Evolutionary conservation across 2,113 vertebrate genomes (phyloP), one percentile per base, ranked within the genome.

Genomic region (Tonatia bakeri): DNA sequence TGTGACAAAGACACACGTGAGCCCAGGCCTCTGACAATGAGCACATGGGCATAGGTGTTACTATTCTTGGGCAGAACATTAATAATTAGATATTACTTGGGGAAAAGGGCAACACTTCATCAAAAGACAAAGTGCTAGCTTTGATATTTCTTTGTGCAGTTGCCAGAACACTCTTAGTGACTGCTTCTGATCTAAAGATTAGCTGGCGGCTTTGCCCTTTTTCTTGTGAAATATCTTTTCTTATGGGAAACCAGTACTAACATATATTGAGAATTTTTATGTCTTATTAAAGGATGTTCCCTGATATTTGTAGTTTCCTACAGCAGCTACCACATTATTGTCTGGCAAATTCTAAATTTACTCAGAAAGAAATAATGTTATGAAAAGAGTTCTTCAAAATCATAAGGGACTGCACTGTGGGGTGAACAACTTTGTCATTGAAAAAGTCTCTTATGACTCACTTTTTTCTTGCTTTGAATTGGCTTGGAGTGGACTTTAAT

Each of bases 121-220:
- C 97, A 96, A 97, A 98, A 98, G 97, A 98, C 97, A 92, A 97
- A 97, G 96, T 96, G 96, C 97, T 98, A 79, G 96, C 95, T 98
- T 95, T 87, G 5, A 97, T 97, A 98, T 97, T 90, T 98, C 85
- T 97, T 97, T 96, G 97, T 98, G 97, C 95, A 97, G 85, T 95
- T 93, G 94, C 96, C 0, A 33, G 87, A 98, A 97, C 95, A 95
- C 95, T 98, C 88, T 69, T 89, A 96, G 96, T 95, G 92, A 97
- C 95, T 96, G 93, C 95, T 97, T 98, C 94, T 98, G 97, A 98
- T 98, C 96, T 98, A 97, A 98, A 98, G 97, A 97, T 94, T 98
- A 97, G 94, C 94, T 98, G 98, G 97, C 83, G 72, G 97, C 56
- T 98, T 96, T 98, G 98, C 98, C 98, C 98, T 98, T 98, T 98